Evolutionary conservation across 2,888 invertebrate species (phyloP).

Genomic region (Lymantria monacha): DNA sequence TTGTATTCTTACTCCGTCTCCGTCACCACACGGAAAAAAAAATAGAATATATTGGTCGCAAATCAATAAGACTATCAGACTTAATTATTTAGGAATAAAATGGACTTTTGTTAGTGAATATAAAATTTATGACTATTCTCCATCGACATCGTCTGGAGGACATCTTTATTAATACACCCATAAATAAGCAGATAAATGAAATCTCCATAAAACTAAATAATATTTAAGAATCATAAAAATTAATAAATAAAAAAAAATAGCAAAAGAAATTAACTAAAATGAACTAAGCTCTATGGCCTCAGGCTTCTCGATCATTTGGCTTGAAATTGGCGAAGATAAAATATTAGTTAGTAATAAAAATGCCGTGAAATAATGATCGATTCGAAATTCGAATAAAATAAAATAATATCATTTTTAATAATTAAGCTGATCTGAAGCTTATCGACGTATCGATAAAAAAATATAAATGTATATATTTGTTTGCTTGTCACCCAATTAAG

Average conservation of each 20-base stretch:
- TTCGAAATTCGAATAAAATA: slow-evolving; percentile 3
- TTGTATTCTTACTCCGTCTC: too few species aligned
- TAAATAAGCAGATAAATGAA: background rate
- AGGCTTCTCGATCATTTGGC: slow-evolving; percentile 12
- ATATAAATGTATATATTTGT: slow-evolving; percentile 1
- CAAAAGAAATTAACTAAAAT: slow-evolving; percentile 9
- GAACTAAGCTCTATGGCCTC: slow-evolving; percentile 7
- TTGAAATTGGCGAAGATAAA: slow-evolving; percentile 17
- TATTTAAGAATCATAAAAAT: slow-evolving; percentile 6
- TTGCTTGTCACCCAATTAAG: slow-evolving; percentile 1
- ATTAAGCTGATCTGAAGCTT: slow-evolving; percentile 5
- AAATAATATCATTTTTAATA: slow-evolving; percentile 1
- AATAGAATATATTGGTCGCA: too few species aligned
- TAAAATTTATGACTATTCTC: too few species aligned
- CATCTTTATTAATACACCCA: too few species aligned
- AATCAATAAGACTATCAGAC: too few species aligned
- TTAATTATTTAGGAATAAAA: too few species aligned
- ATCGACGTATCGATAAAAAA: background rate
- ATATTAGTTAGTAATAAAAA: slow-evolving; percentile 20
- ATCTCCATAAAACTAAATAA: background rate
- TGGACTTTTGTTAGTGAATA: too few species aligned
- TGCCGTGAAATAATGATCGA: slow-evolving; percentile 18
- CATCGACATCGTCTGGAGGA: too few species aligned
- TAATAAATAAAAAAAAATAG: slow-evolving; percentile 8
- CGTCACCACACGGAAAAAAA: too few species aligned